Base-by-base conservation (phyloP, 64 coral and sea anemone species). In the Stylophora pistillata region DNA sequence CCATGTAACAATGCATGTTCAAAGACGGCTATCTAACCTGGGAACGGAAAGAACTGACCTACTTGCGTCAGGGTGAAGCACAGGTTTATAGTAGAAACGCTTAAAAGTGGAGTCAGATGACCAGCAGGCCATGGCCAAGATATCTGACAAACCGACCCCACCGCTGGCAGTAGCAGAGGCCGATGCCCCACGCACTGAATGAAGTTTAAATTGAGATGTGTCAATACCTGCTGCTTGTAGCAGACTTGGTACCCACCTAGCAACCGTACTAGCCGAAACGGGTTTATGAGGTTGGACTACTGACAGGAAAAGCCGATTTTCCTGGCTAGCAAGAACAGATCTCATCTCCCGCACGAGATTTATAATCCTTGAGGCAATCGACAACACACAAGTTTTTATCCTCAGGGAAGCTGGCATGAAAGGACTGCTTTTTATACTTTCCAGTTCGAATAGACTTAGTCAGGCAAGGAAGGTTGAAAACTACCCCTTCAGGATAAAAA, bases 1-100 rank as follows among this genome's bases (percentile, higher is more conserved):
- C 86, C 7, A 88, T 88, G 77, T 77, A 88, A 76, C 86, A 76
- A 89, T 79, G 74, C 70, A 78, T 75, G 74, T 89, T 78, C 33
- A 89, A 89, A 89, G 87, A 78, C 25, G 9, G 21, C 76, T 75
- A 15, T 20, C 20, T 26, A 29, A 79, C 55, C 32, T 30, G 31
- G 54, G 71, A 32, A 66, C 72, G n/a, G 17, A 25, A 66, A 78
- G 55, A 55, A 78, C 59, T 56, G 57, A 77, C 21, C 87, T 1
- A 21, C 73, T 60, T 60, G 69, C 29, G 78, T 32, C 4, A 61
- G 74, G 30, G 61, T 89, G 41, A 29, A 59, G 55, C 13, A 89
- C 55, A 6, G 87, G 58, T 66, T 41, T 28, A 17, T 89, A 89
- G 29, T 78, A 89, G 30, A 89, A 89, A 2, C 28, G 59, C 11